phyloP scores from a whole-genome alignment of 2,797 vertebrate genomes.

The Bufotes viridis region DNA sequence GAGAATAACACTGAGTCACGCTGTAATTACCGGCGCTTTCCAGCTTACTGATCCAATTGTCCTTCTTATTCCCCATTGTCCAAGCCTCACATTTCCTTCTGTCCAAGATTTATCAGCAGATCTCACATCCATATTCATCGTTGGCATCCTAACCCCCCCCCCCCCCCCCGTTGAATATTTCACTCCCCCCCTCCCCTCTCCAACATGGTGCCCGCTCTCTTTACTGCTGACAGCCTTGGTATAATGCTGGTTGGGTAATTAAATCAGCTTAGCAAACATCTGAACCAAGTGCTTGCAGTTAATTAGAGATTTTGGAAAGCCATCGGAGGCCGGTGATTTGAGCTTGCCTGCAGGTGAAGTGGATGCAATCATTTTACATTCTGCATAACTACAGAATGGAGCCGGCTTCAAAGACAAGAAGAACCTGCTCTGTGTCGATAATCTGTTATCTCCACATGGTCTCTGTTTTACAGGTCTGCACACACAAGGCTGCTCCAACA shows the following conservation, averaged over 20 bases:
- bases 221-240: constrained; percentile 44
- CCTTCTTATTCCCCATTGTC: constrained; percentile 35
- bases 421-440: constrained; percentile 39
- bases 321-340: constrained; percentile 48
- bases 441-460: constrained; percentile 47
- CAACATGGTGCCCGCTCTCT: constrained; percentile 32
- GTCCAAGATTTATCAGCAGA: constrained; percentile 29
- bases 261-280: constrained; percentile 59
- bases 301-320: constrained; percentile 58
- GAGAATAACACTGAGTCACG: constrained; percentile 8
- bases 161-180: constrained; percentile 47
- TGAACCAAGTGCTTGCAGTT: constrained; percentile 55
- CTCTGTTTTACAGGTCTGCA: constrained; percentile 24
- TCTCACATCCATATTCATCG: constrained; percentile 35
- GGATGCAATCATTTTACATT: constrained; percentile 50
- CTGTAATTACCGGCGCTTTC: constrained; percentile 36
- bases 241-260: constrained; percentile 60
- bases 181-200: constrained; percentile 6
- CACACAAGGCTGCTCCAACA: constrained; percentile 16
- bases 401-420: constrained; percentile 35
- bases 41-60: constrained; percentile 54
- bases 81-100: constrained; percentile 36
- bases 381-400: constrained; percentile 44
- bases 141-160: background rate
- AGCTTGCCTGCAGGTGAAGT: constrained; percentile 53